Conservation (phyloP, 1,140 invertebrate species). For the Drosophila pachea region DNA sequence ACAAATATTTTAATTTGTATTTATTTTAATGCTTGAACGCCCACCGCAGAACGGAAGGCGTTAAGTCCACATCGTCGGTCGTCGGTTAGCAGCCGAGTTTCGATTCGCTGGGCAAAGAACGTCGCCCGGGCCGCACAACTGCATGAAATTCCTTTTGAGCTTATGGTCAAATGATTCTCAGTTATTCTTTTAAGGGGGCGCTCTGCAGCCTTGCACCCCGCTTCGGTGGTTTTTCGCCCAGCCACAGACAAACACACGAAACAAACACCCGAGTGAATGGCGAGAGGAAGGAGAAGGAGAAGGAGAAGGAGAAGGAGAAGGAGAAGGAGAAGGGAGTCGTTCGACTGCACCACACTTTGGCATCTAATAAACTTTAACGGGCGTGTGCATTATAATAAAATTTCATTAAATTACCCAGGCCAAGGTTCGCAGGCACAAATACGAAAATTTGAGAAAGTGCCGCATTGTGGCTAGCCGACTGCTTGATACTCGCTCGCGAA, state of each 20-base stretch:
- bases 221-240: constrained; percentile 55
- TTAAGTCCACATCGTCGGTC: constrained; percentile 54
- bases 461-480: not conserved
- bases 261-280: constrained; percentile 35
- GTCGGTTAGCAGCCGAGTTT: not conserved
- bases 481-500: not conserved
- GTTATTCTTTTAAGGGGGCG: constrained; percentile 65
- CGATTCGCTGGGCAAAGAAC: not conserved
- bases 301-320: no score
- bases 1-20: constrained; percentile 75
- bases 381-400: constrained; percentile 77
- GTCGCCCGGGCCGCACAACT: constrained; percentile 17
- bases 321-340: no score
- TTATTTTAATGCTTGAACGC: constrained; percentile 75
- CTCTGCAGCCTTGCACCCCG: constrained; percentile 60
- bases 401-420: constrained; percentile 73
- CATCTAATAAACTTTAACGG: constrained; percentile 73
- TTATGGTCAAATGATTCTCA: constrained; percentile 72
- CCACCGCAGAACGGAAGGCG: constrained; percentile 33
- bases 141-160: constrained; percentile 68
- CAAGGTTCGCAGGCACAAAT: constrained; percentile 1
- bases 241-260: constrained; percentile 50
- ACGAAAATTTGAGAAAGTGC: constrained; percentile 16
- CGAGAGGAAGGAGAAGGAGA: no score
- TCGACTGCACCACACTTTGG: constrained; percentile 16